Conservation (phyloP, 2,888 invertebrate species). For the Lasius platythorax region DNA sequence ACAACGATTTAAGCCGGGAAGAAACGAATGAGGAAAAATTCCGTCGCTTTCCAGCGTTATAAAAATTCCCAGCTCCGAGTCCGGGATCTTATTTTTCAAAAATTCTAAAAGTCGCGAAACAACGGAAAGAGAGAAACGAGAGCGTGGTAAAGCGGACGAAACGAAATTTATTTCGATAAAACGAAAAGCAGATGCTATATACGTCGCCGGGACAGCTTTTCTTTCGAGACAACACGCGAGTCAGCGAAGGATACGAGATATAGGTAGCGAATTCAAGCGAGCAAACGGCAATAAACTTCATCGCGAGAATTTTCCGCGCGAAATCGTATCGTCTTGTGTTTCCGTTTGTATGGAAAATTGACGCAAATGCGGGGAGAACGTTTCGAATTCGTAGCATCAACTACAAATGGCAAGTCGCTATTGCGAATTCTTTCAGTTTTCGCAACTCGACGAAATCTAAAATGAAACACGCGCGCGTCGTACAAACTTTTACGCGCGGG, state of each 20-base stretch:
- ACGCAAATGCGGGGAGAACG: constrained; percentile 24
- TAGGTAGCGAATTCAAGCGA: constrained; percentile 35
- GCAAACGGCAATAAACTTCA: constrained; percentile 48
- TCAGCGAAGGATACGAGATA: background rate
- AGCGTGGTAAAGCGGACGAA: constrained; percentile 37
- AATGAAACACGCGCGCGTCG: background rate
- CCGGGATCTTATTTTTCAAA: background rate
- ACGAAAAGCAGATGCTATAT: background rate
- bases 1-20: background rate
- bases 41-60: background rate
- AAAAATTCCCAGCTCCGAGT: background rate
- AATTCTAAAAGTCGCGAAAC: background rate
- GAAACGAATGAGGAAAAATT: background rate
- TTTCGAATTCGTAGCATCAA: constrained; percentile 31
- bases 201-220: constrained; percentile 20
- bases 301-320: constrained; percentile 18
- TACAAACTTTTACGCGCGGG: background rate
- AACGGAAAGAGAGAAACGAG: background rate
- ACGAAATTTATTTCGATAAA: constrained; percentile 36
- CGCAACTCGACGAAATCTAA: constrained; percentile 4
- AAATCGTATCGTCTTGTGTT: constrained; percentile 30
- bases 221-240: constrained; percentile 26
- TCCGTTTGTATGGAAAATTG: constrained; percentile 36
- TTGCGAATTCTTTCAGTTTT: constrained; percentile 13
- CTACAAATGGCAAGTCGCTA: constrained; percentile 6